These are phyloP conservation scores for Drosophila histrio DNA, from an alignment of 2,888 invertebrate genomes.

Conservation along the genomic window DNA sequence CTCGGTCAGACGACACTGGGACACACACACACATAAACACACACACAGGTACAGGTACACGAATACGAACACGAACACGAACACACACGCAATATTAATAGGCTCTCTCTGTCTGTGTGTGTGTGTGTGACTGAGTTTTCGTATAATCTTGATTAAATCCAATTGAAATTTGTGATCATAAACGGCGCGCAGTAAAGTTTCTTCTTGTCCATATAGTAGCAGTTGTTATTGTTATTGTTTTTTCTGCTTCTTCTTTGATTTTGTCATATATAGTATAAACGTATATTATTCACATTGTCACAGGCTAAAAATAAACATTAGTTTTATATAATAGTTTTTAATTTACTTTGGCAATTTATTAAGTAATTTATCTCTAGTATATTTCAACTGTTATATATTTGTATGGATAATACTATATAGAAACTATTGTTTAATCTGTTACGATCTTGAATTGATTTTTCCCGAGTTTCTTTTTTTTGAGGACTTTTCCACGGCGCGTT, in stretches of 20 bases:
- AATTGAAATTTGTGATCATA: conserved; percentile 83
- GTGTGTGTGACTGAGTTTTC: conserved; percentile 73
- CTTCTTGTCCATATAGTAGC: conserved; percentile 5
- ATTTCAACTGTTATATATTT: conserved; percentile 5
- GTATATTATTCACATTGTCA: conserved; percentile 21
- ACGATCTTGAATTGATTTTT: not conserved
- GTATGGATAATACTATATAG: conserved; percentile 11
- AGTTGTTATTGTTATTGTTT: conserved; percentile 5
- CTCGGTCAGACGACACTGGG: conserved; percentile 71
- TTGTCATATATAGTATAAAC: not conserved
- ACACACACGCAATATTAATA: conserved; percentile 1
- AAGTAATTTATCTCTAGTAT: not conserved
- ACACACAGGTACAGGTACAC: not conserved
- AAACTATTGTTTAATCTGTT: not conserved
- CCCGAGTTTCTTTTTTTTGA: not conserved
- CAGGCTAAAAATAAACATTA: conserved; percentile 25
- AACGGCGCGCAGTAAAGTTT: conserved; percentile 41
- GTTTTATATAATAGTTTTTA: not conserved
- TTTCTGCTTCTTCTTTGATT: not conserved
- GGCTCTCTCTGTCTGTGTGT: conserved; percentile 18
- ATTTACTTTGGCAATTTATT: not conserved
- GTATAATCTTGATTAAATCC: conserved; percentile 83
- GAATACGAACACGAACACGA: conserved; percentile 2
- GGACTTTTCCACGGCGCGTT: conserved; percentile 28
- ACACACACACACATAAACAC: conserved; percentile 26